phyloP scores from a whole-genome alignment of 2,888 invertebrate genomes.

The Drosophila mettleri region DNA sequence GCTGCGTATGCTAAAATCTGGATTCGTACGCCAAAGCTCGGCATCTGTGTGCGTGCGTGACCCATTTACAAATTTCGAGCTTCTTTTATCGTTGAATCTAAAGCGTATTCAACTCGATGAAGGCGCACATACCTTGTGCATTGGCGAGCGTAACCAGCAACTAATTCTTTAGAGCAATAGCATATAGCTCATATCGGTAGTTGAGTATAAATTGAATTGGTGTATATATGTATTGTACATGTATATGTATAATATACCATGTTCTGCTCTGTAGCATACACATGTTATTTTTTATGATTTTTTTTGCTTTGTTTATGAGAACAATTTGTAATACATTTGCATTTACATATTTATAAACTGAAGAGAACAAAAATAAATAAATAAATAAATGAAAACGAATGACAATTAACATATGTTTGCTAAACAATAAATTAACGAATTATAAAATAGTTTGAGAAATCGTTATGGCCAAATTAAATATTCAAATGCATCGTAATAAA shows the following conservation, averaged over 20 bases:
- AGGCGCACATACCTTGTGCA: background rate
- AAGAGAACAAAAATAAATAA: too few species aligned
- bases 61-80: slow-evolving; percentile 41
- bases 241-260: background rate
- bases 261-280: background rate
- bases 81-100: slow-evolving; percentile 6
- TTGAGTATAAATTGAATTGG: background rate
- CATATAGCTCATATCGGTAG: background rate
- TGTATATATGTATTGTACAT: background rate
- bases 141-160: background rate
- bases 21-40: slow-evolving; percentile 20
- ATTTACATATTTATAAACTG: slow-evolving; percentile 27
- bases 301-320: background rate
- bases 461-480: slow-evolving; percentile 51
- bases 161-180: background rate
- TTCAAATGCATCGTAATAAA: slow-evolving; percentile 1
- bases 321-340: slow-evolving; percentile 7
- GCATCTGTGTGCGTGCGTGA: slow-evolving; percentile 32
- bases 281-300: background rate
- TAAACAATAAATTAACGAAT: slow-evolving; percentile 37
- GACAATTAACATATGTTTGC: slow-evolving; percentile 40
- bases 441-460: slow-evolving; percentile 37
- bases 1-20: slow-evolving; percentile 56
- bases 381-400: background rate
- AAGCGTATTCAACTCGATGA: slow-evolving; percentile 15